Conservation (phyloP, 2,888 invertebrate genomes). For the Acleris holmiana region DNA sequence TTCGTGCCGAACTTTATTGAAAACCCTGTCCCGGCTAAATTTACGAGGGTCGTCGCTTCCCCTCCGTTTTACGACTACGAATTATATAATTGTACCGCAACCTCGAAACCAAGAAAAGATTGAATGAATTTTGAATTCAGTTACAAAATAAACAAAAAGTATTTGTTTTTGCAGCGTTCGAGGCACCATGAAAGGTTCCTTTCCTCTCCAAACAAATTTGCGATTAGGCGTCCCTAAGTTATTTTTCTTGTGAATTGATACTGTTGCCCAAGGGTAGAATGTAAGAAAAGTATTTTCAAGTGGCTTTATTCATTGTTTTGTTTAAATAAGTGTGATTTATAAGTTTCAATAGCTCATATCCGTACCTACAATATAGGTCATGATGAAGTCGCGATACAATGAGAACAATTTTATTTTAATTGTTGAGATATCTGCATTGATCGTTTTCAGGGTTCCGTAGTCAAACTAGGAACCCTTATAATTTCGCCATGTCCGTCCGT, state of each 20-base stretch:
- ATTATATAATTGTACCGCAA: slow-evolving; percentile 35
- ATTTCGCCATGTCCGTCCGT: no score
- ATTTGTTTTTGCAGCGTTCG: slow-evolving; percentile 24
- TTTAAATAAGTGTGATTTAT: no score
- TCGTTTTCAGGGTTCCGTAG: no score
- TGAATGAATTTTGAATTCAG: slow-evolving; percentile 30
- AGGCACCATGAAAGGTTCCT: slow-evolving; percentile 11
- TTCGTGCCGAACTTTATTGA: slow-evolving; percentile 51
- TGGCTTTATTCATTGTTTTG: no score
- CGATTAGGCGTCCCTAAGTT: slow-evolving; percentile 19
- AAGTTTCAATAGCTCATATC: no score
- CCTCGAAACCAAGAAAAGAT: slow-evolving; percentile 18
- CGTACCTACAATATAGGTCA: no score
- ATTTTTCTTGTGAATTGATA: slow-evolving; percentile 16
- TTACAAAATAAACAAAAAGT: slow-evolving; percentile 33
- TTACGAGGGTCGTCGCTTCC: slow-evolving; percentile 44
- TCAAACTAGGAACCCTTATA: no score
- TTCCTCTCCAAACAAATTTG: slow-evolving; percentile 27
- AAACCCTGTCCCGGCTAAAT: slow-evolving; percentile 53
- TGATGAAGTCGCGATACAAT: no score
- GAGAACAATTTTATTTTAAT: no score
- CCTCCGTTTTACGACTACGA: slow-evolving; percentile 34
- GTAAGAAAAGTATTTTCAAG: neutral
- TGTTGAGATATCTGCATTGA: no score
- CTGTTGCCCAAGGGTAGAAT: neutral